These are phyloP conservation scores for Gryon sp. DNA, from an alignment of 1,140 invertebrate genomes.

Conservation along the genomic window DNA sequence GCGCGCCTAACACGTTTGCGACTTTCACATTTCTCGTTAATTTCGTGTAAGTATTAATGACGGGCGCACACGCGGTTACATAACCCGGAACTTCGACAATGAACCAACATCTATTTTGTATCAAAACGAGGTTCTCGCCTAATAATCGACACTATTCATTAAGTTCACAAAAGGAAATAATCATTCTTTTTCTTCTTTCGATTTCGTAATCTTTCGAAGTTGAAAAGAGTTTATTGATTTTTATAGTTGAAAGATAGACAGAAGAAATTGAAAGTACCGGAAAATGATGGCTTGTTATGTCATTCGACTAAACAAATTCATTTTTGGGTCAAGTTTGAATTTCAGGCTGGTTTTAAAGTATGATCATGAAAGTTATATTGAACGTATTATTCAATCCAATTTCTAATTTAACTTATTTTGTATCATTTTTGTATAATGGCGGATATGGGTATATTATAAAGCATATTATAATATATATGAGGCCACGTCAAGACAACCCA, in stretches of 20 bases:
- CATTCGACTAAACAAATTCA: constrained; percentile 11
- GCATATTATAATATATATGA: too few relatives aligned
- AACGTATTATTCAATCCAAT: too few relatives aligned
- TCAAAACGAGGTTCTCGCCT: constrained; percentile 24
- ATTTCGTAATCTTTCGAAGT: constrained; percentile 27
- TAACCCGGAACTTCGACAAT: constrained; percentile 64
- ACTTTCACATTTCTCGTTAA: constrained; percentile 76
- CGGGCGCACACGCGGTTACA: constrained; percentile 62
- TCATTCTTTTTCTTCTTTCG: constrained; percentile 17
- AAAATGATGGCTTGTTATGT: constrained; percentile 30
- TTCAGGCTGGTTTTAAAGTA: constrained; percentile 20
- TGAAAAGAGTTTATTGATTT: constrained; percentile 21
- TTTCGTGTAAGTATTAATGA: constrained; percentile 69
- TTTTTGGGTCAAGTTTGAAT: constrained; percentile 56
- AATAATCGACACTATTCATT: not conserved
- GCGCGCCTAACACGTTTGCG: constrained; percentile 38
- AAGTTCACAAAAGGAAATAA: not conserved
- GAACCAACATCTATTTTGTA: constrained; percentile 7
- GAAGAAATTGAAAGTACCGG: constrained; percentile 45
- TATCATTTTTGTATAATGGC: too few relatives aligned
- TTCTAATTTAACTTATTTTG: too few relatives aligned
- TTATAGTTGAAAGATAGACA: not conserved
- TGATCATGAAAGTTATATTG: constrained; percentile 19
- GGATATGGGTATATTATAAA: too few relatives aligned
- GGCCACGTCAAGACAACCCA: too few relatives aligned